Base-by-base conservation (phyloP, 2,797 vertebrate genomes). In the Neomorphus geoffroyi region DNA sequence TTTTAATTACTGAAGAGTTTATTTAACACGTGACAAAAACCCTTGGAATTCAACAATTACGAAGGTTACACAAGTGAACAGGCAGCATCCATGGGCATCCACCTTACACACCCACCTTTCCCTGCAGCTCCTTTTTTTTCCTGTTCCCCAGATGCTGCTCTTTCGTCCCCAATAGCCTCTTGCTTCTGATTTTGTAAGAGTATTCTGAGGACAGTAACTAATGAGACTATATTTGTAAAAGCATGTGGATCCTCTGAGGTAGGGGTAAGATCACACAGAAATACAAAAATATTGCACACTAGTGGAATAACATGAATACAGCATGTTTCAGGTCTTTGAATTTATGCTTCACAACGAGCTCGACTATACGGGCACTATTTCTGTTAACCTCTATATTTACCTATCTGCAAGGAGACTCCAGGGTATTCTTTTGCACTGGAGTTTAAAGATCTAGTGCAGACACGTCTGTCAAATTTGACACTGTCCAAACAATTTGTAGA, bases 351-450 rank as follows among this genome's bases (percentile, higher is more conserved):
- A 71, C 10, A 67, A 30, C 18, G 27, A 91, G 13, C 18, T 92
- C 9, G 4, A 46, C 50, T n/a, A 6, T 11, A 67, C 0, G 3
- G 28, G 16, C 32, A 65, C 9, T 3, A 8, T 19, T 71, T 65
- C 33, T 46, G 58, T 35, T 67, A 70, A 22, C 26, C 26, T 48
- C 41, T 69, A 0, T 0, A 28, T 70, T 11, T 73, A 28, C 14
- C 27, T 24, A 23, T 17, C 28, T 58, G 19, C 60, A 95, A 78
- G 71, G 45, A 93, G 46, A 94, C 84, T 43, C 33, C 19, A 84
- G 37, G 27, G 33, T 39, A 22, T 6, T 13, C n/a, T 56, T 91
- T 43, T n/a, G 39, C 58, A 19, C 18, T 2, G 6, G 18, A 35
- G 9, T 57, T 85, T n/a, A 69, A 18, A 77, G 39, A 45, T 30